These are phyloP conservation scores for Genyomyrus donnyi DNA, from an alignment of 2,113 vertebrate genomes.

Conservation along the genomic window DNA sequence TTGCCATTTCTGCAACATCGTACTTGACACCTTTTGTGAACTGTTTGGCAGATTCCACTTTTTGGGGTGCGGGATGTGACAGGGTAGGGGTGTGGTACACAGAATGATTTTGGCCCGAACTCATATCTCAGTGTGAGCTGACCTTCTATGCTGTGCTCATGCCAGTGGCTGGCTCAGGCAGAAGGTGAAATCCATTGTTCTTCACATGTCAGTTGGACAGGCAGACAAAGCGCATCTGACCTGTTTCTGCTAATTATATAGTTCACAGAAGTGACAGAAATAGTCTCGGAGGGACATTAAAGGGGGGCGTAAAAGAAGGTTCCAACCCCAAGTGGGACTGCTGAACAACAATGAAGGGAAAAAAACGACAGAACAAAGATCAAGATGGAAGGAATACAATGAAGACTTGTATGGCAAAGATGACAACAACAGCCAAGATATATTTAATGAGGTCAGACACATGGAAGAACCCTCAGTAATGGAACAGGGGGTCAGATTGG, in stretches of 20 bases:
- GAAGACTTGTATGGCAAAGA: not conserved
- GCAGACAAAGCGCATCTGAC: not conserved
- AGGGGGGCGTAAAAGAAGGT: not conserved
- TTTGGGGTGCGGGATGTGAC: not conserved
- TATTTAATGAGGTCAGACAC: not conserved
- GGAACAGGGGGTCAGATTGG: not conserved
- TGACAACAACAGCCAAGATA: not conserved
- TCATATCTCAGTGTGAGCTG: not conserved
- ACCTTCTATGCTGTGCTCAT: not conserved
- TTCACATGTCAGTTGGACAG: not conserved
- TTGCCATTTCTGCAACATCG: not conserved
- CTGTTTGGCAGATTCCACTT: not conserved
- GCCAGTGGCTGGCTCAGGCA: not conserved
- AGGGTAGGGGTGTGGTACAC: not conserved
- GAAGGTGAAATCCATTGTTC: conserved; percentile 9
- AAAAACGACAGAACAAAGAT: not conserved
- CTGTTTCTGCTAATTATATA: conserved; percentile 24
- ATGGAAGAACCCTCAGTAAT: not conserved
- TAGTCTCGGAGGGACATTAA: conserved; percentile 8
- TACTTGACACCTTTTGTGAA: not conserved
- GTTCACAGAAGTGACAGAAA: conserved; percentile 26
- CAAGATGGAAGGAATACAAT: not conserved
- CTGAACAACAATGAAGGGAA: not conserved
- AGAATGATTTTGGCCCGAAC: not conserved
- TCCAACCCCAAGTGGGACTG: not conserved